phyloP scores from a whole-genome alignment of 2,888 invertebrate genomes.

The Deilephila porcellus region DNA sequence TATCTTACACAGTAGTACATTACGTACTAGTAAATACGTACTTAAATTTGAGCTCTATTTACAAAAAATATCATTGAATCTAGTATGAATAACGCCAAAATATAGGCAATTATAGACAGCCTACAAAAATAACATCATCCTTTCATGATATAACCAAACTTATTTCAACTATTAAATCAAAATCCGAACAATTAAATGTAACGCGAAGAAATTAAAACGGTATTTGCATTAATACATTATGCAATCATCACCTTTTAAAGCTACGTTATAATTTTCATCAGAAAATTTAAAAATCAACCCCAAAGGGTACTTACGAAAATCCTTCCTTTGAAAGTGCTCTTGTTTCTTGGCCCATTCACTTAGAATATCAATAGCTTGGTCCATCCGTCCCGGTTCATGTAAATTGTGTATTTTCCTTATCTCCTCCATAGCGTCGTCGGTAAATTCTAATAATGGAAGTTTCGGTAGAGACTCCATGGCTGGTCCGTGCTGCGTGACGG shows the following conservation, averaged over 20 bases:
- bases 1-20: too few species aligned
- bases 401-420: conserved; percentile 50
- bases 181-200: too few species aligned
- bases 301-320: conserved; percentile 44
- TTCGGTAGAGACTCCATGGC: conserved; percentile 46
- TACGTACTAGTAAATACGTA: too few species aligned
- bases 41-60: too few species aligned
- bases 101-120: too few species aligned
- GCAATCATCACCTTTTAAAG: too few species aligned
- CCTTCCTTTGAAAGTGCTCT: conserved; percentile 45
- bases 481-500: not conserved
- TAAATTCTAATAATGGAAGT: conserved; percentile 43
- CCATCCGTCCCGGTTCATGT: conserved; percentile 47
- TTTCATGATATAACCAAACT: not conserved
- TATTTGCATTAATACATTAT: too few species aligned
- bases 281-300: not conserved
- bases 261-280: too few species aligned
- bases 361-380: conserved; percentile 54
- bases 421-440: conserved; percentile 42
- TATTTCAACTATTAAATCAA: not conserved
- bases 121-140: not conserved
- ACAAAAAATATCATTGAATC: too few species aligned
- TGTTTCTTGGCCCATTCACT: conserved; percentile 47
- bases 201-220: too few species aligned
- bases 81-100: too few species aligned